These are phyloP conservation scores for Phalacrocorax carbo DNA, from an alignment of 2,113 vertebrate species.

Conservation along the genomic window DNA sequence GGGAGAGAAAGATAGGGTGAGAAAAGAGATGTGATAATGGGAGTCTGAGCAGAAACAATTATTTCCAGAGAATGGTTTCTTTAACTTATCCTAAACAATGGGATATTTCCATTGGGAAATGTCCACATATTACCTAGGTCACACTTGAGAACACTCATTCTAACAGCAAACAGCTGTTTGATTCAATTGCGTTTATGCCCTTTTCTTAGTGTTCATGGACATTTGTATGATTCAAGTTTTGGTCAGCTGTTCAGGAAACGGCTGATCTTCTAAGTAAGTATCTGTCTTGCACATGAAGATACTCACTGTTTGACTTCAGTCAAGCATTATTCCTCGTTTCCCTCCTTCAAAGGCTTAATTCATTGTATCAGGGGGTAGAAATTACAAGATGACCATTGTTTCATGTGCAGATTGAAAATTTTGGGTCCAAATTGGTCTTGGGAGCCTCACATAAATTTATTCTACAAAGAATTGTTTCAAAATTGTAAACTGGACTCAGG, in stretches of 20 bases:
- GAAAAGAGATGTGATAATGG: neutral
- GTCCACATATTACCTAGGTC: neutral
- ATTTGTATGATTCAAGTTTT: neutral
- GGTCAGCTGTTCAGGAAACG: neutral
- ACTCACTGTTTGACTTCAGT: neutral
- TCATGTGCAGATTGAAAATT: neutral
- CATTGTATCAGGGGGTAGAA: neutral
- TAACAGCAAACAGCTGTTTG: conserved; percentile 8
- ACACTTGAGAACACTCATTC: neutral
- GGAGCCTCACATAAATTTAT: neutral
- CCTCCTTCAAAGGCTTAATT: neutral
- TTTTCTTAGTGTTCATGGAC: neutral
- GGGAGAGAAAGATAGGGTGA: conserved; percentile 18
- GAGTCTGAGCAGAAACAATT: conserved; percentile 15
- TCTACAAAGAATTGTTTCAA: neutral
- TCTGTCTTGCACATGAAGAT: neutral
- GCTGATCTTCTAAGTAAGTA: neutral
- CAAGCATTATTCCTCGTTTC: neutral
- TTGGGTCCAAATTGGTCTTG: neutral
- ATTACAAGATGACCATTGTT: neutral
- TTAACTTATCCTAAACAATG: neutral
- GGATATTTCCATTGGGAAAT: neutral
- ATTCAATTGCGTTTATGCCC: neutral
- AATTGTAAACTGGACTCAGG: neutral
- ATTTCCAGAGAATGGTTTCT: neutral